Evolutionary conservation across 2,113 vertebrate species (phyloP).

Genomic region (Cryptotis parvus): DNA sequence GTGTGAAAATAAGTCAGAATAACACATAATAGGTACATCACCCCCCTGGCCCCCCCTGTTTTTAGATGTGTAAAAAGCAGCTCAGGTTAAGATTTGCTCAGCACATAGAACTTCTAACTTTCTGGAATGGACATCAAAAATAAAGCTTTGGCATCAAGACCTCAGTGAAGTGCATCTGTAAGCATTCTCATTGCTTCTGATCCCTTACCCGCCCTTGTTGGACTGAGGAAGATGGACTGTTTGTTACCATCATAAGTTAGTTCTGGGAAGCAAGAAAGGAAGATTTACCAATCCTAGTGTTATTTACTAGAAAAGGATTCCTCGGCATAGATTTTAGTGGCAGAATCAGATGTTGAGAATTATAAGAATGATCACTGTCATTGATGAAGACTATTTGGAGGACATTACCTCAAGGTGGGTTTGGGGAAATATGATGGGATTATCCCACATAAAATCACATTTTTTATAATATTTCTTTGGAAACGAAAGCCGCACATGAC

Average conservation of each 20-base stretch:
- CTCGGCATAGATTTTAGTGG: neutral
- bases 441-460: constrained; percentile 21
- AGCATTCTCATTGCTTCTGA: neutral
- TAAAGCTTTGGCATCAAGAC: neutral
- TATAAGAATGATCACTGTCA: too few relatives aligned
- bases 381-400: constrained; percentile 1
- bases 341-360: neutral
- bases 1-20: neutral
- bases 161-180: neutral
- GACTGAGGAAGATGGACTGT: neutral
- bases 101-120: neutral
- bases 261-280: constrained; percentile 21
- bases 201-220: neutral
- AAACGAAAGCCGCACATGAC: neutral
- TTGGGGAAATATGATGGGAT: constrained; percentile 14
- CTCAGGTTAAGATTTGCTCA: neutral
- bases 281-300: neutral
- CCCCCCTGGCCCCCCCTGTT: too few relatives aligned
- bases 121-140: neutral
- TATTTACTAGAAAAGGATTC: constrained; percentile 3
- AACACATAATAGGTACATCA: neutral
- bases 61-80: neutral
- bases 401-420: neutral
- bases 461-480: neutral
- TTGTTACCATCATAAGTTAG: neutral